Conservation (phyloP, 2,797 vertebrate genomes). For the Orientallactaga sibirica region DNA sequence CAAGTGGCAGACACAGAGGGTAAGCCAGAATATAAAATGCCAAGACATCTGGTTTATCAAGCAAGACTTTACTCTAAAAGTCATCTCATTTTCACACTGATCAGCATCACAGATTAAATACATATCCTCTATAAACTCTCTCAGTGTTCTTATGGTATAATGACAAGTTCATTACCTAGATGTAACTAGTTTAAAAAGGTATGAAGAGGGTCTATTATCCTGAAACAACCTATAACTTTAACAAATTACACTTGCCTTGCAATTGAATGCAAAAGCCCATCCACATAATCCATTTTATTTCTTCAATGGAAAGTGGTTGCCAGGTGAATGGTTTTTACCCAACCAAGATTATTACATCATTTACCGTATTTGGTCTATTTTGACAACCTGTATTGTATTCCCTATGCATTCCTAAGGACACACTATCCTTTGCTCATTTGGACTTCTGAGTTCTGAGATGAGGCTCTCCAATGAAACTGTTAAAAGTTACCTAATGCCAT, state of each 20-base stretch:
- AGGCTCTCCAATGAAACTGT: neutral
- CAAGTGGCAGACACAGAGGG: neutral
- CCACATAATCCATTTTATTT: neutral
- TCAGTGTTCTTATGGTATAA: neutral
- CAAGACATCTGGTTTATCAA: constrained; percentile 36
- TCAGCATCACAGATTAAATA: constrained; percentile 1
- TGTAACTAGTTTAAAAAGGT: constrained; percentile 17
- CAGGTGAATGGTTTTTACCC: neutral
- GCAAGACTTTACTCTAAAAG: neutral
- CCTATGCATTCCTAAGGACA: neutral
- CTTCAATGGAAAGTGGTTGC: neutral
- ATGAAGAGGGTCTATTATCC: neutral
- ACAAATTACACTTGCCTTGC: neutral
- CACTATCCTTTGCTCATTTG: neutral
- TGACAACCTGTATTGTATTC: neutral
- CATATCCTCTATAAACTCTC: neutral
- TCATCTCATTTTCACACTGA: constrained; percentile 15
- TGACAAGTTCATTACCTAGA: constrained; percentile 4
- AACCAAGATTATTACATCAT: neutral
- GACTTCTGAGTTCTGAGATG: neutral
- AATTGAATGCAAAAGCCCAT: neutral
- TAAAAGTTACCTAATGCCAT: neutral
- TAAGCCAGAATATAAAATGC: neutral
- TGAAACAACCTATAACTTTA: neutral
- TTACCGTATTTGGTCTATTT: neutral